A percentile compares a stretch with the other conserved stretches of the same genome.
Evolutionary conservation across 1,140 invertebrate genomes (phyloP).

Genomic region (Scylla paramamosain): DNA sequence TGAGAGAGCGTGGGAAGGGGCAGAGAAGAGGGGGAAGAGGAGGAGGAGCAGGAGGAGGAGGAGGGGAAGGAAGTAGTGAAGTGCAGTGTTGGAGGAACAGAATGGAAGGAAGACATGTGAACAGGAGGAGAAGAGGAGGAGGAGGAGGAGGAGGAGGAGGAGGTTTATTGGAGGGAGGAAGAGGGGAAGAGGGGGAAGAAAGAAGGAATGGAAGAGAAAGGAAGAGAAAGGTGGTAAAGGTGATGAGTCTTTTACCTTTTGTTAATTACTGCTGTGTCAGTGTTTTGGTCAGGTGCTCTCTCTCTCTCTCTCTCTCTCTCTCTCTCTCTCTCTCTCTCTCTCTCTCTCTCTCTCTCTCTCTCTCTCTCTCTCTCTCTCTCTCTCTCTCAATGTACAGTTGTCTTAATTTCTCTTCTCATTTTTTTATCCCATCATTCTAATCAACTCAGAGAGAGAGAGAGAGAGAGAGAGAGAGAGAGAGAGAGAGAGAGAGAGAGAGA

Average conservation of each 20-base stretch:
- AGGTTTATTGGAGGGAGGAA: neutral
- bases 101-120: neutral
- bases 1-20: neutral
- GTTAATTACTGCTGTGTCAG: neutral
- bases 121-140: neutral
- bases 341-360: neutral
- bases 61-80: neutral
- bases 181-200: neutral
- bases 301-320: neutral
- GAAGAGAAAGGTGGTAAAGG: neutral
- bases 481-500: too few relatives aligned
- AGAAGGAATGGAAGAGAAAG: neutral
- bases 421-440: neutral
- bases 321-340: neutral
- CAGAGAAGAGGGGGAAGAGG: neutral
- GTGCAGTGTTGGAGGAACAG: neutral
- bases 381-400: too few relatives aligned
- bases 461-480: too few relatives aligned
- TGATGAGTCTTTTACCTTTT: neutral
- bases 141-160: neutral
- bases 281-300: too few relatives aligned
- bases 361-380: too few relatives aligned
- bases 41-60: conserved; percentile 27
- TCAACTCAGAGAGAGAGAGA: too few relatives aligned
- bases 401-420: too few relatives aligned